Evolutionary conservation across 2,113 vertebrate genomes (phyloP).

Genomic region (Corythornis cristatus): DNA sequence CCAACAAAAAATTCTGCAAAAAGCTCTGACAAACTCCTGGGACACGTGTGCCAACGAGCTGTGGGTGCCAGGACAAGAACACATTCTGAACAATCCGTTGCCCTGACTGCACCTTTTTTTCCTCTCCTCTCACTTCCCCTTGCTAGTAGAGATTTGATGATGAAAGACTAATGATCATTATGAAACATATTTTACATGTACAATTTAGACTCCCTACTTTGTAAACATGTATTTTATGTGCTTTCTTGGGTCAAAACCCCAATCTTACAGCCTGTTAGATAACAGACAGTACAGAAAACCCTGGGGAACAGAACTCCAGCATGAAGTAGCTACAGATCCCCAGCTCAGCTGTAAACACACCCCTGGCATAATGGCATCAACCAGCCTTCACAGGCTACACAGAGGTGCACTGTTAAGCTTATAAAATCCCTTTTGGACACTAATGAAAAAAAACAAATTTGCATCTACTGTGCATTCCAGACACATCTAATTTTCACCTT

Average conservation of each 20-base stretch:
- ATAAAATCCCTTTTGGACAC: too few relatives aligned
- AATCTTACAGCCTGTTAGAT: too few relatives aligned
- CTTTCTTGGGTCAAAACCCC: too few relatives aligned
- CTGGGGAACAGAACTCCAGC: too few relatives aligned
- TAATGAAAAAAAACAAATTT: too few relatives aligned
- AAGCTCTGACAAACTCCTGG: neutral
- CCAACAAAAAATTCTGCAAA: neutral
- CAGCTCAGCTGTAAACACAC: too few relatives aligned
- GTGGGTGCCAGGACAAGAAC: neutral
- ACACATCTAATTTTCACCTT: neutral
- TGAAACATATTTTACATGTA: neutral
- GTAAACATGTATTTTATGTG: neutral
- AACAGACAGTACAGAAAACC: too few relatives aligned
- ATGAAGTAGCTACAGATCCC: too few relatives aligned
- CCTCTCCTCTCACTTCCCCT: neutral
- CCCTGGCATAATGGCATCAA: too few relatives aligned
- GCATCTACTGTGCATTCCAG: too few relatives aligned
- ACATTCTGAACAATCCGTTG: neutral
- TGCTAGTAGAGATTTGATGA: neutral
- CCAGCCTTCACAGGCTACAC: too few relatives aligned
- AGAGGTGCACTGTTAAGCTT: too few relatives aligned
- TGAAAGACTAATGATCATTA: neutral
- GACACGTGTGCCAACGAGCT: neutral
- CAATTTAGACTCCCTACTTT: neutral
- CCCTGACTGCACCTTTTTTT: neutral